Base-by-base conservation (phyloP, 2,113 vertebrate species). In the Triplophysa siluroides region DNA sequence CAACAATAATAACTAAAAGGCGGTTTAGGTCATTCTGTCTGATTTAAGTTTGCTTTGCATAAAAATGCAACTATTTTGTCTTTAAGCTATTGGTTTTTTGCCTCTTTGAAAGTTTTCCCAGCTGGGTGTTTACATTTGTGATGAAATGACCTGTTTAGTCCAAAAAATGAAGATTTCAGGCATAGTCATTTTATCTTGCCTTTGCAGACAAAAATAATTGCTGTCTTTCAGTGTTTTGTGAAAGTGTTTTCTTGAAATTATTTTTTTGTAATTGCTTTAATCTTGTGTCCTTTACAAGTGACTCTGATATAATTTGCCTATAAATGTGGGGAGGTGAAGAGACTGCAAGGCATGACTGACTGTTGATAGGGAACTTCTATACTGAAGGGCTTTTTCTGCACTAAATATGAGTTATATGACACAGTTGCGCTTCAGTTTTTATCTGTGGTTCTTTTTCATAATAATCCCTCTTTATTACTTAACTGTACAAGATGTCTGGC, bases 171-270 rank as follows among this genome's bases (percentile, higher is more conserved):
- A 10, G 8, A 5, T 23, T 58, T 72, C 56, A 72, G 56, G 26
- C 33, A 21, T 56, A 21, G 69, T 29, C 29, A 4, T 29, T 23
- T 60, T 41, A 73, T 69, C 43, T 60, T 73, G 33, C 52, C 29
- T 60, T 73, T 73, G 70, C 33, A 60, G 70, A 41, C 23, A 52
- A 73, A 54, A 60, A 60, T 73, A 73, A 73, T 41, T 73, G 54
- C 23, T 41, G 16, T 12, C 52, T 41, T 73, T 73, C 60, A 29
- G 12, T 9, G n/a, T n/a, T n/a, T n/a, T n/a, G n/a, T n/a, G n/a
- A 12, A 72, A 72, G 18, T 58, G 68, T 52, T 47, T 52, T 24
- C 69, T 58, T 58, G 21, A 26, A 72, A 58, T 72, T 58, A 10
- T n/a, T 73, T 72, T 60, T 41, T 60, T 69, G 54, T 52, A 13